phyloP scores from a whole-genome alignment of 2,888 invertebrate genomes.

The Clitarchus hookeri region DNA sequence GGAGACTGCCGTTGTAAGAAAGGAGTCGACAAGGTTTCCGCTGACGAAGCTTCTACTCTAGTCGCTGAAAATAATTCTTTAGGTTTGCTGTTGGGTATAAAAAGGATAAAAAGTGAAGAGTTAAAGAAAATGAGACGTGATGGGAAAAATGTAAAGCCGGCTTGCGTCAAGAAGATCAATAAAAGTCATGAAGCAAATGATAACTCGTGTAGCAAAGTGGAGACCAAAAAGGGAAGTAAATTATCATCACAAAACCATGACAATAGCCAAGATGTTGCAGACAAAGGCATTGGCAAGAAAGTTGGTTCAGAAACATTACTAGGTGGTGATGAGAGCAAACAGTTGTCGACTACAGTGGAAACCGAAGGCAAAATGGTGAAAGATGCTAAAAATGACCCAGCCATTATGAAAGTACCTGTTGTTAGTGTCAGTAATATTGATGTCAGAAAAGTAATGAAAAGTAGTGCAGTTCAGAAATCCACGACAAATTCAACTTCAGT shows the following conservation, averaged over 20 bases:
- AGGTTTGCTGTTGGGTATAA: background rate
- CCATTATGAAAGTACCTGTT: background rate
- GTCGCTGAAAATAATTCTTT: background rate
- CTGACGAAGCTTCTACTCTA: background rate
- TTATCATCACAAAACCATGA: background rate
- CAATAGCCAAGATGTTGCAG: background rate
- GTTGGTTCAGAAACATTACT: background rate
- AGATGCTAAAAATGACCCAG: background rate
- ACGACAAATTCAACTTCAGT: background rate
- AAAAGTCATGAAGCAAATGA: background rate
- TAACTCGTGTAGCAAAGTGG: background rate
- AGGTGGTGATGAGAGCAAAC: conserved; percentile 15
- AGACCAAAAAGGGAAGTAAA: background rate
- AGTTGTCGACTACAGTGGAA: conserved; percentile 2
- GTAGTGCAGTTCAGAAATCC: background rate
- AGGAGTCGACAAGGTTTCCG: background rate
- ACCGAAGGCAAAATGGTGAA: conserved; percentile 15
- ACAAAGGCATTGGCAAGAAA: background rate
- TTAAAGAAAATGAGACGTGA: background rate
- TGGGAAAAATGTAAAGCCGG: background rate
- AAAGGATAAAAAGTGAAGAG: background rate
- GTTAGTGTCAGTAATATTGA: background rate
- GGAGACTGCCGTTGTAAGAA: background rate
- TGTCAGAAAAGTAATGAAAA: background rate
- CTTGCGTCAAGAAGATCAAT: background rate